Base-by-base conservation (phyloP, 1,140 invertebrate species). In the Orius laevigatus region DNA sequence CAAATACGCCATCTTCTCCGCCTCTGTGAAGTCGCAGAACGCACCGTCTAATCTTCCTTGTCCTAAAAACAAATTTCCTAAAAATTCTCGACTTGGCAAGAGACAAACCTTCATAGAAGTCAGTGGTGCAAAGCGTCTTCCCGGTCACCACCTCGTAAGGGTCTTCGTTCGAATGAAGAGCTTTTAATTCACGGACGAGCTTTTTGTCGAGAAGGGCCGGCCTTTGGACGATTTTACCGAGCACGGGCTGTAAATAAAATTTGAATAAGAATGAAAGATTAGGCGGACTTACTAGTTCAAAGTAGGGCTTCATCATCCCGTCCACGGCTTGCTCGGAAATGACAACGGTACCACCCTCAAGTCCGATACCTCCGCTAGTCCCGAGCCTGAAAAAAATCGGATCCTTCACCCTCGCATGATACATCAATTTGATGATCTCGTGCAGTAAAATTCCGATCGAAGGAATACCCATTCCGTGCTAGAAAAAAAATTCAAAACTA, bases 101-200 rank as follows among this genome's bases (percentile, higher is more conserved):
- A n/a, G n/a, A n/a, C 51, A 53, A 63, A 85, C 84, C 91, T 77
- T 98, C 94, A 65, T 98, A 98, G 64, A 98, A 98, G 64, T 98
- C 94, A 57, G 90, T 80, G 4, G 92, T 88, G 63, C 91, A 96
- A 73, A 97, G 82, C 0, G 94, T 98, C 63, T 83, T 93, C 19
- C 95, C 95, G 31, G 72, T 72, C 15, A 90, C 71, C 1, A 84
- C 88, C 11, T 87, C 79, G 60, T 90, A 94, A 0, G 83, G 82
- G 61, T 87, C 82, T 51, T 85, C 79, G 2, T 75, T 70, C 51
- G 79, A 70, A 0, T 80, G 72, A 35, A 89, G 63, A 0, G 70
- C 71, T 54, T 81, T 78, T 2, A 98, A 62, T 56, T 94, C 87
- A 20, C 79, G 70, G 11, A 74, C 74, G 41, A 98, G 62, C 38